Base-by-base conservation (phyloP, 2,888 invertebrate genomes). In the Tiliacea citrago region DNA sequence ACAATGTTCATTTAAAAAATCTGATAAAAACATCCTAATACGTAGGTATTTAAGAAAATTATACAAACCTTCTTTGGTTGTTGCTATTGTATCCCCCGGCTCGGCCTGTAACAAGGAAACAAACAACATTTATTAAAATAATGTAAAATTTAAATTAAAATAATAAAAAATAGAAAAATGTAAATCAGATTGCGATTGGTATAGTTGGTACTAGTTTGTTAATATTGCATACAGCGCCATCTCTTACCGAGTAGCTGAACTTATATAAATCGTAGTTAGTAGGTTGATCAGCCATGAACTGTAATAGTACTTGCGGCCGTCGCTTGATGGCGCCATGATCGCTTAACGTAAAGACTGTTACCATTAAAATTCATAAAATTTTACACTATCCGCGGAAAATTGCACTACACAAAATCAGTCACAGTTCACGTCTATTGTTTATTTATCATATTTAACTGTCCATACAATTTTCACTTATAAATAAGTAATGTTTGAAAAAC, bases 51-150 rank as follows among this genome's bases (percentile, higher is more conserved):
- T 42, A 42, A 9, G 1, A 35, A 29, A 24, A 68, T 7, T 42
- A 29, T 61, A 86, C 84, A 62, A 93, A 98, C 98, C 98, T 97
- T 98, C 98, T 97, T 98, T 98, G 96, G 98, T 98, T 93, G 98
- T 98, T 90, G 98, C 98, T 96, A 98, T 97, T 85, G 98, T 97
- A 91, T 98, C 98, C 68, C 97, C 98, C 78, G 98, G 97, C 93
- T 98, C 98, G 82, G 97, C 97, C 97, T 98, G 95, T 67, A 95
- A 97, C 89, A 86, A 92, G 86, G 79, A 76, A 79, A 85, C 81
- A 76, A 79, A 85, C 81, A 49, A 0, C 45, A 51, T 13, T 51
- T 12, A 21, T 62, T 13, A 51, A 24, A 35, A 35, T 42, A 42
- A 47, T 16, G 35, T 6, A 62, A 49, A 24, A 29, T 16, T 3